Evolutionary conservation across 2,888 invertebrate species (phyloP).

Genomic region (Hipparchia sbordonii): DNA sequence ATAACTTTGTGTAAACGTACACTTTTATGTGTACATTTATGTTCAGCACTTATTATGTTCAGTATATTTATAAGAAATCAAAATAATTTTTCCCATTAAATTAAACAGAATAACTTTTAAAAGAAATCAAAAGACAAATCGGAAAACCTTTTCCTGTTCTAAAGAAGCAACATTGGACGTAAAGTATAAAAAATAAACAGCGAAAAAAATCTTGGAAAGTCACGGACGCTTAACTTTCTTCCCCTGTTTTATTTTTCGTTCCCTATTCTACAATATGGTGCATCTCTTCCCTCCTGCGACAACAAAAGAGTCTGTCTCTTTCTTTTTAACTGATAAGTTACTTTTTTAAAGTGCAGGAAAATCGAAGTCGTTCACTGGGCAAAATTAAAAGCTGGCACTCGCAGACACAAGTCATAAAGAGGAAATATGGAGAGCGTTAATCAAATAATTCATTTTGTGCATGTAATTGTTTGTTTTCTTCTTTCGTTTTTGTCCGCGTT

Average conservation of each 20-base stretch:
- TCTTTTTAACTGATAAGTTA: constrained; percentile 79
- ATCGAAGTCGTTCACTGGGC: constrained; percentile 75
- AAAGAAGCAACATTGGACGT: constrained; percentile 61
- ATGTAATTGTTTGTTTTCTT: constrained; percentile 33
- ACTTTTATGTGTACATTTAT: no score
- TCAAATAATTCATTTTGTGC: constrained; percentile 42
- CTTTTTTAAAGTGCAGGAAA: constrained; percentile 80
- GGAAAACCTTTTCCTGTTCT: constrained; percentile 72
- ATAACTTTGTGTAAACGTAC: no score
- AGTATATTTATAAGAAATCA: background rate
- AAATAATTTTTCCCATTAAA: constrained; percentile 43
- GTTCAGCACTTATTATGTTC: no score
- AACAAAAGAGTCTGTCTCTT: constrained; percentile 56
- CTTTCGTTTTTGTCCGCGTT: background rate
- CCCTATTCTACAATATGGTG: constrained; percentile 68
- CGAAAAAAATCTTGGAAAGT: constrained; percentile 81
- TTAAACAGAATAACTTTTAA: constrained; percentile 57
- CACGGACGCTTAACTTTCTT: constrained; percentile 83
- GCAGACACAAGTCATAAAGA: constrained; percentile 79
- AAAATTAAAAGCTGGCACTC: constrained; percentile 79
- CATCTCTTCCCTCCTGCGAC: constrained; percentile 52
- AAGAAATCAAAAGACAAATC: constrained; percentile 70
- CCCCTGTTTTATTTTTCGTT: constrained; percentile 81
- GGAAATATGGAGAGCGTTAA: constrained; percentile 72
- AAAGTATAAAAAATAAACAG: constrained; percentile 80